phyloP scores from a whole-genome alignment of 2,113 vertebrate species.

The Oxyruncus cristatus region DNA sequence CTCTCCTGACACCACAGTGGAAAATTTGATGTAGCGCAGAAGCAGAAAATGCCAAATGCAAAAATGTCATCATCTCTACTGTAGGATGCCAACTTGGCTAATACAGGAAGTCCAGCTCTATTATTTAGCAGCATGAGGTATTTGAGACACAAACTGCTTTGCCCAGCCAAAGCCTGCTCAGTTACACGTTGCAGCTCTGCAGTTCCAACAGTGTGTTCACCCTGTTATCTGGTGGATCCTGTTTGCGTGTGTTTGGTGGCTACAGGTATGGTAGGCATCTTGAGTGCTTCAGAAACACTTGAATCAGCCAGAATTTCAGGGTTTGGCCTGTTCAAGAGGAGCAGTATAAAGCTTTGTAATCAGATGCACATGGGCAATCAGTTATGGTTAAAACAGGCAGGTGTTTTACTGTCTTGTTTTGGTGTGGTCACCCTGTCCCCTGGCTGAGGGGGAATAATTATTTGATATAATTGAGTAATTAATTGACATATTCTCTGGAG shows the following conservation, averaged over 20 bases:
- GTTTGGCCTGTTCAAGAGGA: background rate
- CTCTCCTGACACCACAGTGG: background rate
- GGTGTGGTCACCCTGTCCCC: background rate
- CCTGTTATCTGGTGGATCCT: no score
- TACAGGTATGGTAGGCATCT: background rate
- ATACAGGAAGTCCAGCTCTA: background rate
- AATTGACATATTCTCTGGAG: background rate
- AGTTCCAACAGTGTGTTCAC: background rate
- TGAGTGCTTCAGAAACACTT: background rate
- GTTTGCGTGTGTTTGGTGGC: background rate
- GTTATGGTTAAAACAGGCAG: background rate
- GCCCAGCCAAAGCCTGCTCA: background rate
- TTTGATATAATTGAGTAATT: background rate
- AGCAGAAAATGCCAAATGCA: constrained; percentile 8
- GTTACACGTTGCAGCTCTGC: background rate
- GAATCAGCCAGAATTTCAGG: background rate
- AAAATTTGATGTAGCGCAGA: background rate
- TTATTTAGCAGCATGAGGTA: background rate
- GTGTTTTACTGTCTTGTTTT: background rate
- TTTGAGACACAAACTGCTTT: background rate
- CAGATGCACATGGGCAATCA: background rate
- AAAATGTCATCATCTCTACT: background rate
- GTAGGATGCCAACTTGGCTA: background rate
- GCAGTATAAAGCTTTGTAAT: background rate
- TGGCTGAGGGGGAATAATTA: background rate